These are phyloP conservation scores for Daubentonia madagascariensis DNA, from an alignment of 2,113 vertebrate species.

Conservation along the genomic window DNA sequence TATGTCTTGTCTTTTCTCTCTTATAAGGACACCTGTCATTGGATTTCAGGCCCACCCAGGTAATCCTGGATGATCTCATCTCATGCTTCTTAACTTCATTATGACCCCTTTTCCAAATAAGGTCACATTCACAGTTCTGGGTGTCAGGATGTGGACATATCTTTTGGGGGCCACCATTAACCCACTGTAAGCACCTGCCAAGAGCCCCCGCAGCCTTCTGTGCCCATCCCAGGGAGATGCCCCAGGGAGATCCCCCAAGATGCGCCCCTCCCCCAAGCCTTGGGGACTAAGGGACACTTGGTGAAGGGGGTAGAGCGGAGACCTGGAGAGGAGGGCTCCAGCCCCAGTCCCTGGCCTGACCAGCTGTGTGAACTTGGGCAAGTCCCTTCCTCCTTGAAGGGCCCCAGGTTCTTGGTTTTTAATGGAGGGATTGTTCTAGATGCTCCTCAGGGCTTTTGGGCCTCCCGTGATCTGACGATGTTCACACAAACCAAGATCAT, in stretches of 20 bases:
- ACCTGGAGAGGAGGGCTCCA: fast-evolving
- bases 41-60: fast-evolving
- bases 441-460: too few relatives aligned
- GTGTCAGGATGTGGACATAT: fast-evolving
- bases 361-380: background rate
- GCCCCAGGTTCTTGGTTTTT: background rate
- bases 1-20: background rate
- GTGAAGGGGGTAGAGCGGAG: background rate
- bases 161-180: background rate
- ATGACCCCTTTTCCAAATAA: background rate
- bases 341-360: background rate
- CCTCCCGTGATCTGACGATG: fast-evolving
- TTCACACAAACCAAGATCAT: fast-evolving
- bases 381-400: too few relatives aligned
- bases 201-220: background rate
- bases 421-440: too few relatives aligned
- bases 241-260: background rate
- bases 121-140: fast-evolving
- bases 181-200: fast-evolving
- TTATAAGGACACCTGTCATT: background rate
- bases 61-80: background rate
- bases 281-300: too few relatives aligned
- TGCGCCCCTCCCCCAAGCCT: background rate
- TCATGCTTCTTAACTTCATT: background rate
- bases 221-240: fast-evolving